phyloP scores from a whole-genome alignment of 1,140 invertebrate genomes.

The Lordiphosa stackelbergi region DNA sequence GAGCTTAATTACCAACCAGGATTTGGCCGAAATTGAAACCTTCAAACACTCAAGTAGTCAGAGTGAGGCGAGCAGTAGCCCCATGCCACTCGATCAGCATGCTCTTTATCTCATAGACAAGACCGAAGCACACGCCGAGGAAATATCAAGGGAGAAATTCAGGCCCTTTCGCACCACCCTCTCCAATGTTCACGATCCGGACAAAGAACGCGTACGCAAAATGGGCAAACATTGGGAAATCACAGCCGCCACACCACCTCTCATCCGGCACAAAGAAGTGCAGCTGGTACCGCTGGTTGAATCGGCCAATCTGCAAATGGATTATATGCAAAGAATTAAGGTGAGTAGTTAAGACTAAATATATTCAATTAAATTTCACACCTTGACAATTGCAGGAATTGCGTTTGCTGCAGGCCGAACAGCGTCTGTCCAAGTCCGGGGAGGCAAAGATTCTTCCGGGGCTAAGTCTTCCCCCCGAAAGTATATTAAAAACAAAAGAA shows the following conservation, averaged over 20 bases:
- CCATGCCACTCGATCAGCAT: slow-evolving; percentile 78
- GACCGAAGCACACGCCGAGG: slow-evolving; percentile 77
- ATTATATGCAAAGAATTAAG: slow-evolving; percentile 62
- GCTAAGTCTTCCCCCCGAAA: slow-evolving; percentile 40
- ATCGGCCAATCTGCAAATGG: slow-evolving; percentile 59
- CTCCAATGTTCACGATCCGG: slow-evolving; percentile 81
- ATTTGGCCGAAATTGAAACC: slow-evolving; percentile 80
- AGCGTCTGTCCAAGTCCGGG: slow-evolving; percentile 49
- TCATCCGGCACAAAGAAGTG: slow-evolving; percentile 67
- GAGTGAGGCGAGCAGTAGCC: slow-evolving; percentile 21
- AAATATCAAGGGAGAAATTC: slow-evolving; percentile 78
- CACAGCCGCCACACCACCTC: slow-evolving; percentile 84
- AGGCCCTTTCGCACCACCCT: slow-evolving; percentile 83
- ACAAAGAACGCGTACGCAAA: slow-evolving; percentile 81
- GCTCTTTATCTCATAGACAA: slow-evolving; percentile 81
- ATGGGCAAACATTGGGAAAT: slow-evolving; percentile 82
- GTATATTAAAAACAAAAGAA: slow-evolving; percentile 44
- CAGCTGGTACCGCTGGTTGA: slow-evolving; percentile 67
- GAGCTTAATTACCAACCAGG: slow-evolving; percentile 80
- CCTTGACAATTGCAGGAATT: slow-evolving; percentile 34
- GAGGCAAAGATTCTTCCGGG: background rate
- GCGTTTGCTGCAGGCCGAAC: slow-evolving; percentile 62
- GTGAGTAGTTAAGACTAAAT: slow-evolving; percentile 5
- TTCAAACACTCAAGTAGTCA: slow-evolving; percentile 41
- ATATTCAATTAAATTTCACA: background rate